A percentile compares a stretch with the other conserved stretches of the same genome.
phyloP scores from a whole-genome alignment of 2,797 vertebrate genomes.

The Brachyrhaphis roseni region DNA sequence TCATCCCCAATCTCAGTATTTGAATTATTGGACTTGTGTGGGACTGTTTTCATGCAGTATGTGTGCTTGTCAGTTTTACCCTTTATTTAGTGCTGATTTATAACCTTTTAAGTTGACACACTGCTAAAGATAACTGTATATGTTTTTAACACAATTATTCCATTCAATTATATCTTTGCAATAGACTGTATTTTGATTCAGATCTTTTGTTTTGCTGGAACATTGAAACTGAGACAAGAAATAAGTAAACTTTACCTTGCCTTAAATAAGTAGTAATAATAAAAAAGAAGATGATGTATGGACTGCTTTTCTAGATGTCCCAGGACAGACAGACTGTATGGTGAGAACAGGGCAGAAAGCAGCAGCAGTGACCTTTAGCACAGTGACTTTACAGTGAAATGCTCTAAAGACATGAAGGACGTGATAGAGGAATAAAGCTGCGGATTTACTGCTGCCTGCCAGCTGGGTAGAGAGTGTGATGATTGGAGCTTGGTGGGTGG shows the following conservation, averaged over 20 bases:
- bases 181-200: neutral
- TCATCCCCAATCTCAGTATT: neutral
- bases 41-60: neutral
- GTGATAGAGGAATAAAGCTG: conserved; percentile 66
- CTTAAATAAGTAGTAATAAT: neutral
- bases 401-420: conserved; percentile 50
- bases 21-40: neutral
- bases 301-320: conserved; percentile 18
- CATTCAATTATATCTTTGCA: neutral
- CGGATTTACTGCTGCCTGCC: conserved; percentile 71
- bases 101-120: neutral
- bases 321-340: conserved; percentile 64
- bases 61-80: neutral
- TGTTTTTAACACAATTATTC: neutral
- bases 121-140: neutral
- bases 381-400: conserved; percentile 66
- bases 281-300: neutral
- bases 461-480: conserved; percentile 44
- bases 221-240: neutral
- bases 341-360: conserved; percentile 27
- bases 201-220: neutral
- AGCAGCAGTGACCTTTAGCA: conserved; percentile 74
- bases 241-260: neutral
- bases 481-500: conserved; percentile 17
- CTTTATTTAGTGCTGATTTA: neutral